Base-by-base conservation (phyloP, 2,113 vertebrate genomes). In the Pterocles gutturalis region DNA sequence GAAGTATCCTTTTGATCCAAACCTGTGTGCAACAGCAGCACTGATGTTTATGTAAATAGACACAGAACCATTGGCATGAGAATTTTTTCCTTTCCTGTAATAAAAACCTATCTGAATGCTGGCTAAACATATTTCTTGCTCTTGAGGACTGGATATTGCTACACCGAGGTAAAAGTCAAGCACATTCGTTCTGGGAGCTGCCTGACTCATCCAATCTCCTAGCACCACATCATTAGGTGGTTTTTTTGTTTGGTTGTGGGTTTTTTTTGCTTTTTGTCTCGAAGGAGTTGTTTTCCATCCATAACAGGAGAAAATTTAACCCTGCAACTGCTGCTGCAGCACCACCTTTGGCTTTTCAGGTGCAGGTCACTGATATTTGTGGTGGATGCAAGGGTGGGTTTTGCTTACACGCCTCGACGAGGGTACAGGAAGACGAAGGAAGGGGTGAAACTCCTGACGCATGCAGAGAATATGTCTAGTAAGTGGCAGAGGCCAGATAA, bases 51-150 rank as follows among this genome's bases (percentile, higher is more conserved):
- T 62, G 31, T 58, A 64, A 91, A 60, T 8, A 2, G 8, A 19
- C 9, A 28, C 1, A 67, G 41, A 91, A 46, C 5, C 0, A 1
- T 2, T 4, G 4, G 11, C 43, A 64, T 26, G 20, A 71, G 8
- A 81, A 53, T 22, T 48, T 76, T 34, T 71, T 64, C 33, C 5
- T 7, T 67, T 95, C n/a, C 60, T 51, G 33, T 38, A 83, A 67
- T 33, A 81, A 73, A 95, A 89, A 38, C 25, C 11, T 29, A 22
- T 26, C 25, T 13, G 22, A 87, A 54, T 62, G 46, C 31, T 64
- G n/a, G 18, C 34, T 25, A 81, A 79, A 78, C 22, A 84, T n/a
- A 22, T 45, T 41, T 29, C 16, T 91, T 83, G 53, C 67, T 81
- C 54, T 43, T 73, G 16, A 58, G 25, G 41, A 55, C 0, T 1